Conservation (phyloP, 2,113 vertebrate genomes). For the Okapia johnstoni region DNA sequence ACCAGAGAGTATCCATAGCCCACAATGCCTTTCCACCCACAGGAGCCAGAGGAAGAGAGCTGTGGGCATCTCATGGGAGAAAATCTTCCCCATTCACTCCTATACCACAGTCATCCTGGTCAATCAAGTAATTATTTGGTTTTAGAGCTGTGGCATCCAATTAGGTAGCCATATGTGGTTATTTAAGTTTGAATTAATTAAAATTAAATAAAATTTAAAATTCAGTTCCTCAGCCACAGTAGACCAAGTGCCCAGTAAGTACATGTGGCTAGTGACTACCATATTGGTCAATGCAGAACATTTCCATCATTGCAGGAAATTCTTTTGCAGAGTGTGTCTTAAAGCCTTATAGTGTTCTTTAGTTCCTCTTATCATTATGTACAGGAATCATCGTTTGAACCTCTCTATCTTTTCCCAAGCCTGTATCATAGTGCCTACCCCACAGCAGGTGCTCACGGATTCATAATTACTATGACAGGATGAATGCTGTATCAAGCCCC, state of each 20-base stretch:
- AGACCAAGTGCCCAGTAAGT: background rate
- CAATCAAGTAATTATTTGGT: conserved; percentile 1
- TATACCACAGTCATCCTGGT: background rate
- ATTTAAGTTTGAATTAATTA: background rate
- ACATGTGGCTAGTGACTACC: background rate
- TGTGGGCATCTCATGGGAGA: background rate
- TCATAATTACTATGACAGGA: background rate
- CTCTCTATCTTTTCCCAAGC: background rate
- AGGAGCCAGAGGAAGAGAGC: background rate
- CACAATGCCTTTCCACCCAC: background rate
- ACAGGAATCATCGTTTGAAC: conserved; percentile 8
- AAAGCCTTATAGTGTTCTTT: background rate
- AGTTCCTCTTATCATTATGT: background rate
- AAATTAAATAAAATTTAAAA: conserved; percentile 28
- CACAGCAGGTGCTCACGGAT: background rate
- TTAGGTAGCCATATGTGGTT: background rate
- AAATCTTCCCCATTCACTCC: background rate
- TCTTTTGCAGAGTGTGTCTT: background rate
- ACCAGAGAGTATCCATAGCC: background rate
- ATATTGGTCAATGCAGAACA: background rate
- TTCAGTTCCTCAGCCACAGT: background rate
- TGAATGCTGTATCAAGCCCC: background rate
- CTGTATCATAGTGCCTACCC: background rate
- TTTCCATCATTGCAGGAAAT: background rate
- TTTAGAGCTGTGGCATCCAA: background rate